A percentile compares a stretch with the other conserved stretches of the same genome.
phyloP scores from a whole-genome alignment of 1,140 invertebrate genomes.

The Notospermus geniculatus region DNA sequence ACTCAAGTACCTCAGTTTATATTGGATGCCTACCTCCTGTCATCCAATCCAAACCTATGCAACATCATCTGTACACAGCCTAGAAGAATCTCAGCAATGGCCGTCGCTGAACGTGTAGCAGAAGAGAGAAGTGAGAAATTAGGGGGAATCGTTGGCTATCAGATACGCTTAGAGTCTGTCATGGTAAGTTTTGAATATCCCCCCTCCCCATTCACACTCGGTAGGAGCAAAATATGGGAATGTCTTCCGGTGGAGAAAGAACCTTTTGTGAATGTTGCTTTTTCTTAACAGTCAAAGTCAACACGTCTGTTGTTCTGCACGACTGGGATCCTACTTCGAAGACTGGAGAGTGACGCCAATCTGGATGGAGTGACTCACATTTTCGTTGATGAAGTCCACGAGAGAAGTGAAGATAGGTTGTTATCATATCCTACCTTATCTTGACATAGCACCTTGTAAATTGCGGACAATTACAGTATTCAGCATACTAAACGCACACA shows the following conservation, averaged over 20 bases:
- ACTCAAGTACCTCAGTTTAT: constrained; percentile 80
- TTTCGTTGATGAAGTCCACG: constrained; percentile 51
- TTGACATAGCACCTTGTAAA: too few species aligned
- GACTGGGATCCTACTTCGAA: constrained; percentile 63
- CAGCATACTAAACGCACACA: too few species aligned
- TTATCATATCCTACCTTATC: too few species aligned
- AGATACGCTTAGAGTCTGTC: constrained; percentile 55
- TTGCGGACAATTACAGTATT: too few species aligned
- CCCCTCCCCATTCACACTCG: neutral
- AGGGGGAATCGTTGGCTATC: constrained; percentile 61
- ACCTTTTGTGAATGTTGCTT: too few species aligned
- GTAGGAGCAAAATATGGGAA: too few species aligned
- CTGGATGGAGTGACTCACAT: constrained; percentile 45
- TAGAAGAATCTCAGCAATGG: constrained; percentile 83
- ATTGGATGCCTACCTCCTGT: constrained; percentile 75
- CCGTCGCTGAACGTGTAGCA: constrained; percentile 56
- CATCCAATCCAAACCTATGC: constrained; percentile 67
- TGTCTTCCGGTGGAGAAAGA: too few species aligned
- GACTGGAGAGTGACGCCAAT: constrained; percentile 41
- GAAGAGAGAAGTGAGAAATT: constrained; percentile 46
- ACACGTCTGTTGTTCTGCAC: constrained; percentile 74
- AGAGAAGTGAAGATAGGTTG: constrained; percentile 60
- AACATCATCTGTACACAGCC: constrained; percentile 83
- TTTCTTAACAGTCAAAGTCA: constrained; percentile 33
- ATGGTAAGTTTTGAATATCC: neutral